Evolutionary conservation across 1,140 invertebrate genomes (phyloP), one percentile per base, ranked within the genome.

Genomic region (Dendrolimus punctatus): DNA sequence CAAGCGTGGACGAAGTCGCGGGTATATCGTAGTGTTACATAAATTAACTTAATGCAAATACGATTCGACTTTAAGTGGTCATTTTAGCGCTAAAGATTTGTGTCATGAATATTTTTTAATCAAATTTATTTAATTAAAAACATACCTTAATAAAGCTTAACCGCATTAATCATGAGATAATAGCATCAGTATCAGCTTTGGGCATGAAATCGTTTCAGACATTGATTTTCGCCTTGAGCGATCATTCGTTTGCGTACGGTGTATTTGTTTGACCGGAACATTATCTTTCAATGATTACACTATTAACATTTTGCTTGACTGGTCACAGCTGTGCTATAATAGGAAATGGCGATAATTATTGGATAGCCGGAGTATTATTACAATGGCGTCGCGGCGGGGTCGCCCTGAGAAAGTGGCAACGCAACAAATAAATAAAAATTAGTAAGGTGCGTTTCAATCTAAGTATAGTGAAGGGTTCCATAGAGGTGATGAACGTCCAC

Each of bases 191-290:
- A 10, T 9, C 46, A 48, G 6, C 38, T 48, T 7, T 48, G 23
- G 53, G 59, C 73, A 68, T 78, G 75, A 78, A 78, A 80, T 78
- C 67, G 61, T 55, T 57, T 57, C 58, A 49, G 58, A 66, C 62
- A 76, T 69, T 72, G 70, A 80, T 76, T 78, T 80, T 80, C 77
- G 70, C 66, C 64, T 76, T 73, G 65, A 76, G 60, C 66, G 68
- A 64, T 53, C 67, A 73, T 62, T 64, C 55, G 66, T 65, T 72
- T 72, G 73, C 64, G 55, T 65, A 66, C 64, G 60, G 64, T 59
- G 56, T 53, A 61, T 52, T 66, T 68, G 65, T 71, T 73, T 67
- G 71, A 61, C 57, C 62, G 59, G 54, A 57, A 46, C 6, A 36
- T 46, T 46, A 23, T 46, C 54, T 23, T 23, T 62, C 46, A 39